A percentile compares a stretch with the other conserved stretches of the same genome.
Conservation (phyloP, 2,888 invertebrate species). For the Danaus chrysippus region DNA sequence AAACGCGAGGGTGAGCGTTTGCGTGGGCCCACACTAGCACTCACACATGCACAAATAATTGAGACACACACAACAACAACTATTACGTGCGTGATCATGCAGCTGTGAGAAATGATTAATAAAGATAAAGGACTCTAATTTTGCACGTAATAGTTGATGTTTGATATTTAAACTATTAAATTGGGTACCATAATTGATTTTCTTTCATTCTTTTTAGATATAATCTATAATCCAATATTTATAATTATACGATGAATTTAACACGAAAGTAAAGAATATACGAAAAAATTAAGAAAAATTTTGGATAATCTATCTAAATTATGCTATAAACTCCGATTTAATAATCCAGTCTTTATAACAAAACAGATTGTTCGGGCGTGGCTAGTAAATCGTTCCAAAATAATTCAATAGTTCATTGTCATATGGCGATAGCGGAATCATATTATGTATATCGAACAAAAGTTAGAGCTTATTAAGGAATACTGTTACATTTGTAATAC, state of each 20-base stretch:
- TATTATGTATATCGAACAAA: constrained; percentile 53
- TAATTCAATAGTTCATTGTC: constrained; percentile 31
- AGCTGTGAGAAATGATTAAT: constrained; percentile 28
- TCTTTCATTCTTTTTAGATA: not conserved
- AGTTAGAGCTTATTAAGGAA: constrained; percentile 67
- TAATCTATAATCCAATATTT: no score
- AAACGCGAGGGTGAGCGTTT: constrained; percentile 70
- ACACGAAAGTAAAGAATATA: no score
- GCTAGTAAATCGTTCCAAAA: not conserved
- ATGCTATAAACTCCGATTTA: not conserved
- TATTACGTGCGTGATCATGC: constrained; percentile 20
- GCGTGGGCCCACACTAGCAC: constrained; percentile 49
- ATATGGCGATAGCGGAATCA: constrained; percentile 54
- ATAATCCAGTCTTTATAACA: not conserved
- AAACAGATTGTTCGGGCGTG: not conserved
- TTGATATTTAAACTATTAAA: constrained; percentile 2
- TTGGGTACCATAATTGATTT: not conserved
- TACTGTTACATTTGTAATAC: constrained; percentile 62
- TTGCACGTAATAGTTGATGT: constrained; percentile 17
- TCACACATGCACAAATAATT: constrained; percentile 26
- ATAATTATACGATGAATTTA: no score
- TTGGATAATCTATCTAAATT: no score
- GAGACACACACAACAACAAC: constrained; percentile 9
- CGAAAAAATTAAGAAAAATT: no score
- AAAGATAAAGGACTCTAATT: constrained; percentile 32